Evolutionary conservation across 2,113 vertebrate genomes (phyloP).

Genomic region (Dryoscopus gambensis): DNA sequence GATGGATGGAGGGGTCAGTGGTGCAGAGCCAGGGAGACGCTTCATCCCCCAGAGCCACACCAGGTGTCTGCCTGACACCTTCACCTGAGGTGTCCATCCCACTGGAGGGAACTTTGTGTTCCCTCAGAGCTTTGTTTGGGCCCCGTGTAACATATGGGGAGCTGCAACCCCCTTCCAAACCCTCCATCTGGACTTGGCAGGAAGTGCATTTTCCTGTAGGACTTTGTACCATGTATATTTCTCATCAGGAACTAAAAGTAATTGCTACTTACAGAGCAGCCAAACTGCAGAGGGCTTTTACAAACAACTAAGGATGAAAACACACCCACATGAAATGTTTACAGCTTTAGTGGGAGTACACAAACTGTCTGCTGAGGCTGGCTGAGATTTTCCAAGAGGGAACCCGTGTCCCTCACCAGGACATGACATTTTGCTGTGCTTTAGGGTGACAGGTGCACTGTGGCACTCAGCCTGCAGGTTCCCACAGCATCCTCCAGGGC

Average conservation of each 20-base stretch:
- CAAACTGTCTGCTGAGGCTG: background rate
- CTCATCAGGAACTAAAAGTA: background rate
- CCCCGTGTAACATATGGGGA: fast-evolving
- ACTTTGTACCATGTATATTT: background rate
- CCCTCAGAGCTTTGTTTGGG: fast-evolving
- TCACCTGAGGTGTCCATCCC: background rate
- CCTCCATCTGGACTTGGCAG: background rate
- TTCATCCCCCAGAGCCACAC: background rate
- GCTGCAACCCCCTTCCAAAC: background rate
- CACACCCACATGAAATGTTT: background rate
- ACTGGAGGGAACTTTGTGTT: fast-evolving
- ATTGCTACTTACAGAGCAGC: background rate
- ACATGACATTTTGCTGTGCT: background rate
- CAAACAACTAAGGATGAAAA: background rate
- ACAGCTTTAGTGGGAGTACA: background rate
- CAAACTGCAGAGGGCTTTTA: background rate
- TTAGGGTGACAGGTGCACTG: fast-evolving
- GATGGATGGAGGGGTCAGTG: background rate
- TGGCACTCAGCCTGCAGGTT: too few species aligned
- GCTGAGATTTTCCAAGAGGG: background rate
- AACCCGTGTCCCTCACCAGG: background rate
- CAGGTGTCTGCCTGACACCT: background rate
- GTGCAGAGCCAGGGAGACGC: background rate
- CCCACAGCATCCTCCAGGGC: background rate
- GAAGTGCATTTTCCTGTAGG: background rate